Evolutionary conservation across 2,888 invertebrate species (phyloP), one percentile per base, ranked within the genome.

Genomic region (Branchinecta sandiegonensis): DNA sequence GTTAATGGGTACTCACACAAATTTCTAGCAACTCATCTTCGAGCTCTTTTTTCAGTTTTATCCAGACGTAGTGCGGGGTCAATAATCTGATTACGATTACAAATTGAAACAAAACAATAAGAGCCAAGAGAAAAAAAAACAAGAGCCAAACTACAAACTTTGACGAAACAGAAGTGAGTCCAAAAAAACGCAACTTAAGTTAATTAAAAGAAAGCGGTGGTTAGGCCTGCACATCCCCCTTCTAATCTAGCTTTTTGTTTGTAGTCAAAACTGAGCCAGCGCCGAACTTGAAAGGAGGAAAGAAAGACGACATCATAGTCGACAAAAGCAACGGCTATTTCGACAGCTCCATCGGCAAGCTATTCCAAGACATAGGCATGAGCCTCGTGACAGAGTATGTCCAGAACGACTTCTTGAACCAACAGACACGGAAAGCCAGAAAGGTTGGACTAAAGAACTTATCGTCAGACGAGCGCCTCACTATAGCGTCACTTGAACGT

Each of bases 371-470:
- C 76, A 89, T 95, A 73, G 95, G 95, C 47, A 83, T 89, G 70
- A 91, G 89, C 77, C 82, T 93, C 72, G 94, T 93, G 3, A 91
- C 93, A 77, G 94, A 95, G 77, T 89, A 86, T 77, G 94, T 95
- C 23, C 94, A 95, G 80, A 85, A 86, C n/a, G 95, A 95, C 80
- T 80, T 94, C 70, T 81, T 94, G 69, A 86, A 88, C 73, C 87
- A 90, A 75, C 92, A 94, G 77, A 89, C 88, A 76, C 83, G 89
- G 66, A 92, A 92, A 77, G 84, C 88, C 23, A 86, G 87, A 73
- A 85, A 86, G 72, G 86, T 85, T 78, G 81, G 83, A 67, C 56
- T 75, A 74, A 80, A 83, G 71, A 83, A 83, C 76, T 83, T 87
- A 9, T 82, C 82, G 68, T 83, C 84, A 71, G 77, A 76, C 67